These are phyloP conservation scores for Latrodectus elegans DNA, from an alignment of 2,888 invertebrate genomes.

Conservation along the genomic window DNA sequence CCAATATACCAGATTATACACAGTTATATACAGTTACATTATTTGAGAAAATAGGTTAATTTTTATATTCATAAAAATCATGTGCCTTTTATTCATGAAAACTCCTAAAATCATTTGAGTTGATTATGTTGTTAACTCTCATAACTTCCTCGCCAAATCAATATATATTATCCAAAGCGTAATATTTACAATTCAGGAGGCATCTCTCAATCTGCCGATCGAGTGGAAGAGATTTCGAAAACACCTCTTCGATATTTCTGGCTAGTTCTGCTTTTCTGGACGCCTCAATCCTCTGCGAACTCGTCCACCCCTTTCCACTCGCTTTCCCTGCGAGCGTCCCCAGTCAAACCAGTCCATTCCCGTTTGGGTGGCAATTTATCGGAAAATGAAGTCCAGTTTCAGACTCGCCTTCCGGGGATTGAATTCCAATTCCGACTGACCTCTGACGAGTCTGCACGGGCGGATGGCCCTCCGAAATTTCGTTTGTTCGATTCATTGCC, in stretches of 20 bases:
- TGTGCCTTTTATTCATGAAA: too few relatives aligned
- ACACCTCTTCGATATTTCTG: neutral
- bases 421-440: conserved; percentile 13
- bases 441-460: neutral
- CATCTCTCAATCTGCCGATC: too few relatives aligned
- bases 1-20: too few relatives aligned
- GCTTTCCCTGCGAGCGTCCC: too few relatives aligned
- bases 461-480: neutral
- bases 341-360: neutral
- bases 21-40: too few relatives aligned
- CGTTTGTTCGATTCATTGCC: neutral
- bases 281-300: neutral
- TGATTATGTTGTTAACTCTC: too few relatives aligned
- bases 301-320: neutral
- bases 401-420: neutral
- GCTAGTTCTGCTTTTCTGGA: neutral
- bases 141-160: too few relatives aligned
- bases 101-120: too few relatives aligned
- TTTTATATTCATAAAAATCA: too few relatives aligned
- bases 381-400: conserved; percentile 18
- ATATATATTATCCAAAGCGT: too few relatives aligned
- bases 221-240: neutral
- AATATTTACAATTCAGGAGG: too few relatives aligned
- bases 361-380: conserved; percentile 3
- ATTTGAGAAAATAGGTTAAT: too few relatives aligned